phyloP scores from a whole-genome alignment of 2,797 vertebrate species.

The Petrocephalus sullivani region DNA sequence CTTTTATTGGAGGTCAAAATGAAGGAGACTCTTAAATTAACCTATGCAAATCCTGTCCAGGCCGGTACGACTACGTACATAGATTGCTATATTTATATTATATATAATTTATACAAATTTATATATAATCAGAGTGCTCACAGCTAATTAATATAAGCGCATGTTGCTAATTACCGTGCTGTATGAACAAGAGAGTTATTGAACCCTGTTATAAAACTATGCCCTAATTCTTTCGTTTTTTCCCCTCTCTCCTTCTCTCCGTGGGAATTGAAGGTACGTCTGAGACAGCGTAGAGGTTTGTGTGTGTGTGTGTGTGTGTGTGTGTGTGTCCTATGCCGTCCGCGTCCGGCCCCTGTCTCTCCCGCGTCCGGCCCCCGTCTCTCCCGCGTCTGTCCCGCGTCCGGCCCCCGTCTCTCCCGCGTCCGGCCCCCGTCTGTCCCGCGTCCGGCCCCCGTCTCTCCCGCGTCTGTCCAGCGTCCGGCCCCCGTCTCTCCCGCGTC shows the following conservation, averaged over 20 bases:
- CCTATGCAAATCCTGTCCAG: conserved; percentile 54
- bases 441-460: too few relatives aligned
- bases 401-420: neutral
- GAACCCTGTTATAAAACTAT: conserved; percentile 61
- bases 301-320: neutral
- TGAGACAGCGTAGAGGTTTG: neutral
- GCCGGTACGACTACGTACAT: conserved; percentile 20
- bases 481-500: too few relatives aligned
- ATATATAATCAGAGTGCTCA: conserved; percentile 94
- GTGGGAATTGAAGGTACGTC: neutral
- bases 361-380: too few relatives aligned
- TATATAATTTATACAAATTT: conserved; percentile 36
- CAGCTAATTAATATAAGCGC: conserved; percentile 95
- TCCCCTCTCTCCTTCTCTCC: conserved; percentile 26
- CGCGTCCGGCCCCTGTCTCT: too few relatives aligned
- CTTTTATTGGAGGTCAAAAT: conserved; percentile 63
- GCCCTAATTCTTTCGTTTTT: conserved; percentile 47
- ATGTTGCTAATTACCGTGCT: conserved; percentile 87
- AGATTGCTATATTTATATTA: conserved; percentile 27
- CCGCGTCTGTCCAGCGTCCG: too few relatives aligned
- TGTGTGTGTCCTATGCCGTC: neutral
- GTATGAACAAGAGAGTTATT: conserved; percentile 78
- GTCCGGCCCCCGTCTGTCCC: too few relatives aligned
- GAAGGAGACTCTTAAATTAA: conserved; percentile 71
- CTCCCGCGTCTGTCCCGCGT: too few relatives aligned